Evolutionary conservation across 2,888 invertebrate species (phyloP).

Genomic region (Catocala fraxini): DNA sequence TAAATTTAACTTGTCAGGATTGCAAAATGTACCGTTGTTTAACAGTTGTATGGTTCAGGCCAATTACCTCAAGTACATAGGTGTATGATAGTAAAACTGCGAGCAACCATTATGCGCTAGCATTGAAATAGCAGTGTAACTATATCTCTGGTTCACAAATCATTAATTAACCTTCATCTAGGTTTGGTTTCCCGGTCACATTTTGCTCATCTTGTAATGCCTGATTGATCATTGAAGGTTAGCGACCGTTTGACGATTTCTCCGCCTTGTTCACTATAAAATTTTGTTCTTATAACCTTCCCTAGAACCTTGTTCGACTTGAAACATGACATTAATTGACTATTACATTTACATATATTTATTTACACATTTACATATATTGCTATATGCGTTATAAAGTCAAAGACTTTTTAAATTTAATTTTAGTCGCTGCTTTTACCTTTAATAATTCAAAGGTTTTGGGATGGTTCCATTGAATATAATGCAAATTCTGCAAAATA

Average conservation of each 20-base stretch:
- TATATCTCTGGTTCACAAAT: slow-evolving; percentile 22
- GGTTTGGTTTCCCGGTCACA: slow-evolving; percentile 31
- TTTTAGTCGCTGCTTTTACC: background rate
- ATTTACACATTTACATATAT: slow-evolving; percentile 50
- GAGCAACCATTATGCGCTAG: slow-evolving; percentile 16
- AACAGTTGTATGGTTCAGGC: slow-evolving; percentile 39
- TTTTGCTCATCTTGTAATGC: slow-evolving; percentile 45
- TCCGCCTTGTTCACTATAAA: slow-evolving; percentile 37
- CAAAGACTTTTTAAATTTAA: background rate
- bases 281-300: slow-evolving; percentile 50
- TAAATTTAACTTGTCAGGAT: slow-evolving; percentile 39
- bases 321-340: slow-evolving; percentile 43
- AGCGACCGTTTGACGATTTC: slow-evolving; percentile 41
- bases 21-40: slow-evolving; percentile 49
- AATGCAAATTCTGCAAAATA: slow-evolving; percentile 39
- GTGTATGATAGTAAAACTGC: slow-evolving; percentile 20
- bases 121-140: slow-evolving; percentile 7
- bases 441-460: background rate
- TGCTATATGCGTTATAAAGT: slow-evolving; percentile 19
- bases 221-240: slow-evolving; percentile 50
- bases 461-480: slow-evolving; percentile 9
- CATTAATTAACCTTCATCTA: slow-evolving; percentile 33
- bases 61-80: slow-evolving; percentile 43
- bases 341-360: slow-evolving; percentile 47
- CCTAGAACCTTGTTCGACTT: slow-evolving; percentile 50